Percentiles rank a stretch among this genome's conserved stretches.
Conservation (phyloP, 2,113 vertebrate genomes). For the Campylorhamphus procurvoides region DNA sequence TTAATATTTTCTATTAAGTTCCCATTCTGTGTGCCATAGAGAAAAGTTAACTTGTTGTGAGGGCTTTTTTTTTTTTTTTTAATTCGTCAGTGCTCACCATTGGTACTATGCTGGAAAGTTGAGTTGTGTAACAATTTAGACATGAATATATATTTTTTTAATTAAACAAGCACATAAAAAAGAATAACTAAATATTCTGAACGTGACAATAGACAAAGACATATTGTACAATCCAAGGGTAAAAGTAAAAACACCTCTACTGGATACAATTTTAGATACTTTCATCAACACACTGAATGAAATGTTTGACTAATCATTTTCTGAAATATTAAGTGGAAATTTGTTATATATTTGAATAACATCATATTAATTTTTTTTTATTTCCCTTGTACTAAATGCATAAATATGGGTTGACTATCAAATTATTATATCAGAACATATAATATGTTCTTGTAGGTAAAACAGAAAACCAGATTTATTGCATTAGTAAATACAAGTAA, state of each 20-base stretch:
- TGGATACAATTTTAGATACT: not conserved
- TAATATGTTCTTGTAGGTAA: not conserved
- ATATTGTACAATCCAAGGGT: not conserved
- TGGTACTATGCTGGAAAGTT: not conserved
- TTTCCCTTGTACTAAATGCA: not conserved
- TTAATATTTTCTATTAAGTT: not conserved
- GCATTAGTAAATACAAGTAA: not conserved
- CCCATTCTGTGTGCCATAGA: not conserved
- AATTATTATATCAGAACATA: not conserved
- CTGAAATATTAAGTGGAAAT: slow-evolving; percentile 1
- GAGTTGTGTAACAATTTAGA: not conserved
- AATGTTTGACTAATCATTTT: not conserved
- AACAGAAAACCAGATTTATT: not conserved
- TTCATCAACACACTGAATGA: not conserved
- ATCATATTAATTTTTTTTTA: not conserved
- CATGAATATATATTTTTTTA: not conserved
- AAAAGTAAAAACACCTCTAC: not conserved
- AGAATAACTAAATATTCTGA: not conserved
- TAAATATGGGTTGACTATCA: not conserved
- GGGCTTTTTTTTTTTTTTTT: not conserved
- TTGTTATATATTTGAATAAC: not conserved
- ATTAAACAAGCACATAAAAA: not conserved
- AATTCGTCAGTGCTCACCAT: not conserved
- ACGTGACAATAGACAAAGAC: not conserved
- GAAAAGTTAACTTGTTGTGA: not conserved